Evolutionary conservation across 2,113 vertebrate genomes (phyloP).

Genomic region (Callaeas wilsoni): DNA sequence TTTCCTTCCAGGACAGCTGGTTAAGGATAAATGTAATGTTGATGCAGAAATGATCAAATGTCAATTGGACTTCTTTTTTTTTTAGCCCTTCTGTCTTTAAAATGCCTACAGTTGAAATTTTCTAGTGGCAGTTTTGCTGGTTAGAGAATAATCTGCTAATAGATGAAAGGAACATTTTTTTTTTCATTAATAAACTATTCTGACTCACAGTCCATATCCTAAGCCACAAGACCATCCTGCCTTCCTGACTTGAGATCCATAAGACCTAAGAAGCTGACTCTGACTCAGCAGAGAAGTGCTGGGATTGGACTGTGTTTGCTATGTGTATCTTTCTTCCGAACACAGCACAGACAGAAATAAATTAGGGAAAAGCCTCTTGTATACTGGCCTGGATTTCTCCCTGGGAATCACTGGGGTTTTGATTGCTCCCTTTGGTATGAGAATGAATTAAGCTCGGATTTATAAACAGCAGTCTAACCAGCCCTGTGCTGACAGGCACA

Average conservation of each 20-base stretch:
- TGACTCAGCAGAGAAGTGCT: neutral
- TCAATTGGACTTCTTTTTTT: neutral
- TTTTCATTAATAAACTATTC: neutral
- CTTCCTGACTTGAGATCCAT: neutral
- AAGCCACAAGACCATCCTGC: neutral
- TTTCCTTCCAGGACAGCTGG: neutral
- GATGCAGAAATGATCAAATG: neutral
- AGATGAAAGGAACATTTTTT: neutral
- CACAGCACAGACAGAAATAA: neutral
- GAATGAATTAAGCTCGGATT: neutral
- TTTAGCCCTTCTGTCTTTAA: neutral
- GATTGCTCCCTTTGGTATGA: neutral
- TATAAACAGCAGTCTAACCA: neutral
- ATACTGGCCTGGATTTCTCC: neutral
- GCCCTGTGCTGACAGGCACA: neutral
- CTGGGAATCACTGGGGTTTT: neutral
- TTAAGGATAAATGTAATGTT: neutral
- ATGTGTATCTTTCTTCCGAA: neutral
- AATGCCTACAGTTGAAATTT: neutral
- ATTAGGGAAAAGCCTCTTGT: neutral
- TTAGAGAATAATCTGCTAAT: neutral
- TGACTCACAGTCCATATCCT: conserved; percentile 2
- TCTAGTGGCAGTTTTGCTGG: neutral
- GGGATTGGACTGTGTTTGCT: neutral
- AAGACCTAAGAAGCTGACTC: neutral